A percentile compares a stretch with the other conserved stretches of the same genome.
These are phyloP conservation scores for Macroteleia sp. DNA, from an alignment of 2,888 invertebrate genomes.

Conservation along the genomic window DNA sequence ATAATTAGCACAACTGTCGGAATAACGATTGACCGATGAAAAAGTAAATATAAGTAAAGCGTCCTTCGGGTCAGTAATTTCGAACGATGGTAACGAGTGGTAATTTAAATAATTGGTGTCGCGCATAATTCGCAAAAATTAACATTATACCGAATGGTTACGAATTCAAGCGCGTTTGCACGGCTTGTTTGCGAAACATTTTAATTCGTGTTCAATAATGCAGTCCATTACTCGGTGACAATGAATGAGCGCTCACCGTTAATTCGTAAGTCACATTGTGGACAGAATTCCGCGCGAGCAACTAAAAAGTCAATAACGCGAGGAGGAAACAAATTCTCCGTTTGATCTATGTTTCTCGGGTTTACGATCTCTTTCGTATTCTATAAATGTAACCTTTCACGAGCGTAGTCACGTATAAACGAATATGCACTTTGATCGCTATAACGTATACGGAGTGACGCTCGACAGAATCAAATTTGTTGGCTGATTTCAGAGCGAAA, in stretches of 20 bases:
- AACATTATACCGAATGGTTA: not conserved
- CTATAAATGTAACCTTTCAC: conserved; percentile 17
- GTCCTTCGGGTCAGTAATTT: not conserved
- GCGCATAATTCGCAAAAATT: conserved; percentile 32
- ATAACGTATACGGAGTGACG: conserved; percentile 42
- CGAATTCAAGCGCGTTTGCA: not conserved
- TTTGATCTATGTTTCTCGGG: conserved; percentile 17
- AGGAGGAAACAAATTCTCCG: conserved; percentile 7
- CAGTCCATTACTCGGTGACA: conserved; percentile 40
- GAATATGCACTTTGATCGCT: conserved; percentile 62
- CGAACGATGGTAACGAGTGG: conserved; percentile 13
- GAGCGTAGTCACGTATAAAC: too few species aligned
- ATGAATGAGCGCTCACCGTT: conserved; percentile 6
- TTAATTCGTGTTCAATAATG: conserved; percentile 33
- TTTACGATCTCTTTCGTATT: conserved; percentile 14
- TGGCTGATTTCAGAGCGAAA: conserved; percentile 59
- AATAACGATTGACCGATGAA: conserved; percentile 18
- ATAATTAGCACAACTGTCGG: conserved; percentile 26
- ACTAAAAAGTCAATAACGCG: conserved; percentile 30
- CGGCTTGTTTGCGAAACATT: conserved; percentile 24
- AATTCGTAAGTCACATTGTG: conserved; percentile 26
- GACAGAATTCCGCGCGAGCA: not conserved
- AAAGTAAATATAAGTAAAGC: conserved; percentile 16
- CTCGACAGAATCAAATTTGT: conserved; percentile 61
- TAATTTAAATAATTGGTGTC: conserved; percentile 30